Conservation (phyloP, 2,888 invertebrate genomes). For the Pheosia tremula region DNA sequence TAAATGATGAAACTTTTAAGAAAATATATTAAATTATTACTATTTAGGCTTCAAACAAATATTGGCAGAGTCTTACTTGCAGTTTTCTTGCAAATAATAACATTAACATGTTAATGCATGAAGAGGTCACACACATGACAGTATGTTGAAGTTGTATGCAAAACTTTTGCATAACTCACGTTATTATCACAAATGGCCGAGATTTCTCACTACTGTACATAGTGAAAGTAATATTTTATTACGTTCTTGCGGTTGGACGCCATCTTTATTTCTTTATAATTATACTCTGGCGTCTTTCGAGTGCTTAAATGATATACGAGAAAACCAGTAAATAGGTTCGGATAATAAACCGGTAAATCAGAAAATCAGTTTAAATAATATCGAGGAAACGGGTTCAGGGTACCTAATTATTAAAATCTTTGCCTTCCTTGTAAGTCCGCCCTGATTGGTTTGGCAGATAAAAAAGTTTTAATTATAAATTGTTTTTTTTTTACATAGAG, state of each 20-base stretch:
- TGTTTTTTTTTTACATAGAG: too few species aligned
- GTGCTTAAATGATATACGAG: slow-evolving; percentile 11
- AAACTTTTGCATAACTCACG: slow-evolving; percentile 13
- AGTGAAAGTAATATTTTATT: slow-evolving; percentile 26
- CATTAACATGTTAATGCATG: slow-evolving; percentile 11
- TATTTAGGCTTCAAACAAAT: too few species aligned
- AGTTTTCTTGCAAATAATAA: not conserved
- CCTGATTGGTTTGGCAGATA: not conserved
- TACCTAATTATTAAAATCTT: slow-evolving; percentile 13
- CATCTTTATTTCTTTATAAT: slow-evolving; percentile 15
- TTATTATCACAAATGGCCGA: slow-evolving; percentile 14
- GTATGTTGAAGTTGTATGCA: slow-evolving; percentile 6
- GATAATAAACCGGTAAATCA: not conserved
- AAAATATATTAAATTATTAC: too few species aligned
- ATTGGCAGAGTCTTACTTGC: not conserved
- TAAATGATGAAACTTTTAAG: too few species aligned
- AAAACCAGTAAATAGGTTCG: not conserved
- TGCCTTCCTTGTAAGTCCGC: not conserved
- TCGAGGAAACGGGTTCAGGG: slow-evolving; percentile 3
- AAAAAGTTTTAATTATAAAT: not conserved
- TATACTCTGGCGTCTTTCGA: slow-evolving; percentile 7
- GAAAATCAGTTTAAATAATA: slow-evolving; percentile 4
- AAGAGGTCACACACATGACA: slow-evolving; percentile 20
- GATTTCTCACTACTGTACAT: slow-evolving; percentile 23
- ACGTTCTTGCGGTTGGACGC: slow-evolving; percentile 11